phyloP scores from a whole-genome alignment of 2,113 vertebrate genomes.

The Carassius gibelio region DNA sequence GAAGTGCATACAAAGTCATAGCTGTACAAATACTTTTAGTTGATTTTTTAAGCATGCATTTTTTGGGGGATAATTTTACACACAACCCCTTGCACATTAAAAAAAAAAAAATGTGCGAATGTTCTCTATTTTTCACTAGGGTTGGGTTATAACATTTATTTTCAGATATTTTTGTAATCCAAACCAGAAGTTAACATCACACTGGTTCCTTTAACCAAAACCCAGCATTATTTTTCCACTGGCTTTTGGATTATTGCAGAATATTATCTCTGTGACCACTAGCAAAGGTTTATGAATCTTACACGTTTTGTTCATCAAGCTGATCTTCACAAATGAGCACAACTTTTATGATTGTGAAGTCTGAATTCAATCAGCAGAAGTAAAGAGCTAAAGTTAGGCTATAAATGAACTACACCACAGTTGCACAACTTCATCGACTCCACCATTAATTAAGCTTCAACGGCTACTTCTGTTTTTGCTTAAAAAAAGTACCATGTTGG shows the following conservation, averaged over 20 bases:
- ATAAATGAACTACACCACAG: neutral
- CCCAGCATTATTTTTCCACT: neutral
- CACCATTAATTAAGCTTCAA: neutral
- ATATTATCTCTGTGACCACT: neutral
- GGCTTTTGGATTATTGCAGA: neutral
- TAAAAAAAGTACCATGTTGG: neutral
- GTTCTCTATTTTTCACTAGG: too few species aligned
- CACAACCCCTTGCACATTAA: neutral
- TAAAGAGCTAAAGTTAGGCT: neutral
- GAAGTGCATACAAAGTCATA: neutral
- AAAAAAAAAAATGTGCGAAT: neutral
- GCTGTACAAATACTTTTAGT: neutral
- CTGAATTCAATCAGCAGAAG: neutral
- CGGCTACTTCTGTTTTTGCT: neutral
- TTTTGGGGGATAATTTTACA: neutral
- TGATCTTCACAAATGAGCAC: neutral
- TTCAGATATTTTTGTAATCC: neutral
- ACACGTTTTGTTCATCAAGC: neutral
- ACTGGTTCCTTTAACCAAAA: neutral
- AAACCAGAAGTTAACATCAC: neutral
- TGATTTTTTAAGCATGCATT: neutral
- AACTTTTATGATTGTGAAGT: neutral
- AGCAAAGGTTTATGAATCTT: neutral
- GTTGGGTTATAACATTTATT: neutral
- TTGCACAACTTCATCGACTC: neutral